A percentile compares a stretch with the other conserved stretches of the same genome.
Conservation (phyloP, 2,888 invertebrate genomes). For the Zaprionus obscuricornis region DNA sequence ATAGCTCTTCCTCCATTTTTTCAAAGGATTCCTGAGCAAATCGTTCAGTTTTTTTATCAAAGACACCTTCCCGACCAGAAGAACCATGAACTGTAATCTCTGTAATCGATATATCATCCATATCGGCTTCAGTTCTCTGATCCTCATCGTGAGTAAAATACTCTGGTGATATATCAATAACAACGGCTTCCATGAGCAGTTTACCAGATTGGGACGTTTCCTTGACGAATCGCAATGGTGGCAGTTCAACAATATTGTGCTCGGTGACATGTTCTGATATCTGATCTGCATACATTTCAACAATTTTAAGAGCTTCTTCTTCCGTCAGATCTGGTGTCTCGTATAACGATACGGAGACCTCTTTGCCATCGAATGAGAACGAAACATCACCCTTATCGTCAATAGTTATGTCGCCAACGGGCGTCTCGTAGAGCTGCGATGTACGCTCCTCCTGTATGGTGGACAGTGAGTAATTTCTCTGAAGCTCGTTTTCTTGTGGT, state of each 20-base stretch:
- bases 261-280: constrained; percentile 93
- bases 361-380: constrained; percentile 95
- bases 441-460: constrained; percentile 96
- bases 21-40: constrained; percentile 81
- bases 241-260: constrained; percentile 93
- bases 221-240: constrained; percentile 93
- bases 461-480: constrained; percentile 92
- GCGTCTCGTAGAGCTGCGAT: constrained; percentile 93
- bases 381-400: constrained; percentile 94
- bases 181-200: constrained; percentile 94
- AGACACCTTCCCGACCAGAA: constrained; percentile 83
- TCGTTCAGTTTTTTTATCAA: constrained; percentile 85
- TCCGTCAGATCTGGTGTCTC: constrained; percentile 96
- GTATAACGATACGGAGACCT: constrained; percentile 94
- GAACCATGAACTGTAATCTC: constrained; percentile 88
- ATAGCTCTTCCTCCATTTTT: constrained; percentile 85
- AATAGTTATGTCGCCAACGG: constrained; percentile 89
- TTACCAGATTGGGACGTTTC: constrained; percentile 95
- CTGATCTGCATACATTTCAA: constrained; percentile 97
- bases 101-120: constrained; percentile 92
- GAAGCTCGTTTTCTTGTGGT: constrained; percentile 83
- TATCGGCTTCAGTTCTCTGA: constrained; percentile 92
- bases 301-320: constrained; percentile 95
- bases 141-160: constrained; percentile 92
- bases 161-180: constrained; percentile 94